Percentiles rank a stretch among this genome's conserved stretches.
These are phyloP conservation scores for Brassicogethes aeneus DNA, from an alignment of 2,888 invertebrate species.

Conservation along the genomic window DNA sequence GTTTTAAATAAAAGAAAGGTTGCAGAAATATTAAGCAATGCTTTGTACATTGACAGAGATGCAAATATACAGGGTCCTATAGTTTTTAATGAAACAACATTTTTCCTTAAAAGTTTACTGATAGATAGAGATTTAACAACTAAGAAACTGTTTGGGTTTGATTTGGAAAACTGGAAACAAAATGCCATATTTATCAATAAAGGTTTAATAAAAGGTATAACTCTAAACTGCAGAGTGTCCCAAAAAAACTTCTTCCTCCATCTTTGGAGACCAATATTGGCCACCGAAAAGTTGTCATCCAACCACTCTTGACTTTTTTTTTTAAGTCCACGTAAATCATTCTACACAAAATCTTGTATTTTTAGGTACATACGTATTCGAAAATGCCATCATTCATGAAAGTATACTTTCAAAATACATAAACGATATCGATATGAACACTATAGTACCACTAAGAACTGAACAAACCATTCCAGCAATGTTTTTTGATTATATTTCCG, in stretches of 20 bases:
- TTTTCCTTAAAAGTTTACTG: conserved; percentile 19
- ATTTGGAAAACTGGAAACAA: conserved; percentile 37
- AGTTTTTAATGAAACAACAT: conserved; percentile 33
- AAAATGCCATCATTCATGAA: conserved; percentile 37
- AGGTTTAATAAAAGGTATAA: conserved; percentile 30
- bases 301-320: too few relatives aligned
- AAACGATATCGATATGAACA: conserved; percentile 41
- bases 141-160: conserved; percentile 34
- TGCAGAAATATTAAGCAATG: conserved; percentile 31
- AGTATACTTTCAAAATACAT: conserved; percentile 38
- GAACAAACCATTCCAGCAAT: conserved; percentile 41
- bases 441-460: conserved; percentile 41
- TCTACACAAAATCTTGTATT: too few relatives aligned
- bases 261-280: too few relatives aligned
- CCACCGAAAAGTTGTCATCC: too few relatives aligned
- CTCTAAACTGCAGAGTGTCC: too few relatives aligned
- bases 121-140: conserved; percentile 30
- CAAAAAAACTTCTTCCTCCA: too few relatives aligned
- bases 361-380: conserved; percentile 40
- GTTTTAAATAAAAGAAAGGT: conserved; percentile 34
- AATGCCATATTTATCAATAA: conserved; percentile 41
- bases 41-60: conserved; percentile 36
- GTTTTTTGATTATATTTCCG: conserved; percentile 32
- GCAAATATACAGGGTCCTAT: conserved; percentile 32
- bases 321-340: too few relatives aligned